These are phyloP conservation scores for Adelognathus sp. DNA, from an alignment of 2,888 invertebrate species.

Conservation along the genomic window DNA sequence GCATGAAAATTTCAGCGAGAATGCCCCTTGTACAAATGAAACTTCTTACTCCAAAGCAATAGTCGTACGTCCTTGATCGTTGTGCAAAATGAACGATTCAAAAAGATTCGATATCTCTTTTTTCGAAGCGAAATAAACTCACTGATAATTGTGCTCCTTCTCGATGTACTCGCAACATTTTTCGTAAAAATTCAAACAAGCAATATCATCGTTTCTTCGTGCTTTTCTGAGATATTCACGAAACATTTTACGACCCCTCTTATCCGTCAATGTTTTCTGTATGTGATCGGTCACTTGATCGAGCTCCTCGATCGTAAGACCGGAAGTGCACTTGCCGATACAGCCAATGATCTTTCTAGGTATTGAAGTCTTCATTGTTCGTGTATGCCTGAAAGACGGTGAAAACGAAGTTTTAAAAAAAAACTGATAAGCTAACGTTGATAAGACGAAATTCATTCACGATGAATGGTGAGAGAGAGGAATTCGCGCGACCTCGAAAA, in stretches of 20 bases:
- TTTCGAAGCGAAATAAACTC: conserved; percentile 35
- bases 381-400: too few relatives aligned
- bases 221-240: conserved; percentile 65
- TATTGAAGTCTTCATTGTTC: conserved; percentile 64
- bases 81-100: too few relatives aligned
- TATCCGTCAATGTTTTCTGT: conserved; percentile 65
- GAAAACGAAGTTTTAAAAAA: too few relatives aligned
- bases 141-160: conserved; percentile 60
- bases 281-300: conserved; percentile 72
- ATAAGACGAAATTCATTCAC: not conserved
- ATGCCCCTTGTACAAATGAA: too few relatives aligned
- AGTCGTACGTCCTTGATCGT: too few relatives aligned
- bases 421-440: not conserved
- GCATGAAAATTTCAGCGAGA: too few relatives aligned
- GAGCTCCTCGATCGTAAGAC: conserved; percentile 68
- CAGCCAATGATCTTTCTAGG: conserved; percentile 66
- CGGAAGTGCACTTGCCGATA: conserved; percentile 73
- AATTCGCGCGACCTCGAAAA: not conserved
- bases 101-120: too few relatives aligned
- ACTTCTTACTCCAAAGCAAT: too few relatives aligned
- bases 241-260: conserved; percentile 68
- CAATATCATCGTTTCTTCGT: conserved; percentile 61
- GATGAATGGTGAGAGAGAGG: not conserved
- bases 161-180: conserved; percentile 62
- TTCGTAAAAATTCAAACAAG: conserved; percentile 71